Conservation (phyloP, 2,797 vertebrate species). For the Petrocephalus schoutedeni region DNA sequence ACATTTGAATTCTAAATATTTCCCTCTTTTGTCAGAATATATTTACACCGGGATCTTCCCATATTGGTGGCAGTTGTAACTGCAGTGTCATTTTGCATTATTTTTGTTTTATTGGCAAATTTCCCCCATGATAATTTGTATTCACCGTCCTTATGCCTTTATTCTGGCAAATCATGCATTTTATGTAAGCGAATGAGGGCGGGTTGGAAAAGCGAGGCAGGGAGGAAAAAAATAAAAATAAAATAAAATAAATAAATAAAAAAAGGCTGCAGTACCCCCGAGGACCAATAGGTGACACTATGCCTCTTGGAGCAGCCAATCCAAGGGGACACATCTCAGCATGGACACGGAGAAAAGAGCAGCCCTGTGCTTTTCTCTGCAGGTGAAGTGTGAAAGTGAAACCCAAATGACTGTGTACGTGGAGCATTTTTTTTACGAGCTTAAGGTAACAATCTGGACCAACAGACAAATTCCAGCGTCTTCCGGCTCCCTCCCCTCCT, state of each 20-base stretch:
- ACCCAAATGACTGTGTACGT: slow-evolving; percentile 16
- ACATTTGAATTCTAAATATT: slow-evolving; percentile 10
- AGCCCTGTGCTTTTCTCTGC: slow-evolving; percentile 26
- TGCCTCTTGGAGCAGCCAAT: slow-evolving; percentile 31
- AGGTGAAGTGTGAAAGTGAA: slow-evolving; percentile 7
- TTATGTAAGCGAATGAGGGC: not conserved
- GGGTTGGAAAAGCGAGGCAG: not conserved
- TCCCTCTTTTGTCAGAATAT: slow-evolving; percentile 1
- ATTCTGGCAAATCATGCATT: slow-evolving; percentile 10
- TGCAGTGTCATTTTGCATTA: slow-evolving; percentile 14
- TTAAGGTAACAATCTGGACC: slow-evolving; percentile 18
- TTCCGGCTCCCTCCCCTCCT: not conserved
- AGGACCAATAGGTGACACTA: slow-evolving; percentile 30
- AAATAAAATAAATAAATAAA: too few relatives aligned
- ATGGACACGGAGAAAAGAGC: slow-evolving; percentile 3
- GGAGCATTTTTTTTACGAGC: not conserved
- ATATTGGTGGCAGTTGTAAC: not conserved
- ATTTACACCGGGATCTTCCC: not conserved
- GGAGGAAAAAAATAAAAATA: not conserved
- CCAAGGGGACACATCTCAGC: not conserved
- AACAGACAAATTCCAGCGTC: not conserved
- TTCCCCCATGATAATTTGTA: slow-evolving; percentile 18
- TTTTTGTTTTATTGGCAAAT: slow-evolving; percentile 5
- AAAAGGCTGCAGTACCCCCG: not conserved
- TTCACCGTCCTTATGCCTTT: slow-evolving; percentile 11